Base-by-base conservation (phyloP, 2,797 vertebrate genomes). In the Microcaecilia unicolor region DNA sequence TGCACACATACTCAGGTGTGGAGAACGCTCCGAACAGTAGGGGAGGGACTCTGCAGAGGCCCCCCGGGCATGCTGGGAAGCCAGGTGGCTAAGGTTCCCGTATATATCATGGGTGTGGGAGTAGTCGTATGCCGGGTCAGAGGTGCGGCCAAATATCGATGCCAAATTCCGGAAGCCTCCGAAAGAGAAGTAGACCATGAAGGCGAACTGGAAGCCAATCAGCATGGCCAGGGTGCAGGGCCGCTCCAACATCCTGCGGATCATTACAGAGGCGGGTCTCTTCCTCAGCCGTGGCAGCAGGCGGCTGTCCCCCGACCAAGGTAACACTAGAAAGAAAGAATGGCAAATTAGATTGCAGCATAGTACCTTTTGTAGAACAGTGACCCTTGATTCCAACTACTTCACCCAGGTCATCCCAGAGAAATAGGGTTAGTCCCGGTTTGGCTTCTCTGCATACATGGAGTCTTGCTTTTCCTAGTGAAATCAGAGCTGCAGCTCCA, bases 121-220 rank as follows among this genome's bases (percentile, higher is more conserved):
- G 45, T 98, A 98, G 54, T 98, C 94, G 24, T 93, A 88, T 31
- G 78, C 76, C 0, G 89, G 88, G 25, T 85, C 87, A 4, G 78
- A 49, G 14, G 84, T 73, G 51, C 88, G 86, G 12, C 88, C 87
- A 49, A 95, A 80, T 1, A 97, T 86, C 4, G 91, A 87, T 28
- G 90, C 88, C 28, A 97, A 74, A 43, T 88, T 90, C 19, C 80
- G 86, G 65, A 97, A 94, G 9, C 94, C 94, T 1, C 94, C 94
- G 2, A 98, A 73, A 3, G 93, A 95, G 64, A 97, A 93, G 39
- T 97, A 98, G n/a, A 94, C 87, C 59, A 98, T 91, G 65, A 98
- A 96, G 2, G 89, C 89, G 59, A 98, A 91, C 81, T 98, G 94
- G 77, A 93, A 96, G 41, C 92, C 90, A 42, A 95, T 81, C 20